Evolutionary conservation across 2,113 vertebrate genomes (phyloP).

Genomic region (Bubo scandiacus): DNA sequence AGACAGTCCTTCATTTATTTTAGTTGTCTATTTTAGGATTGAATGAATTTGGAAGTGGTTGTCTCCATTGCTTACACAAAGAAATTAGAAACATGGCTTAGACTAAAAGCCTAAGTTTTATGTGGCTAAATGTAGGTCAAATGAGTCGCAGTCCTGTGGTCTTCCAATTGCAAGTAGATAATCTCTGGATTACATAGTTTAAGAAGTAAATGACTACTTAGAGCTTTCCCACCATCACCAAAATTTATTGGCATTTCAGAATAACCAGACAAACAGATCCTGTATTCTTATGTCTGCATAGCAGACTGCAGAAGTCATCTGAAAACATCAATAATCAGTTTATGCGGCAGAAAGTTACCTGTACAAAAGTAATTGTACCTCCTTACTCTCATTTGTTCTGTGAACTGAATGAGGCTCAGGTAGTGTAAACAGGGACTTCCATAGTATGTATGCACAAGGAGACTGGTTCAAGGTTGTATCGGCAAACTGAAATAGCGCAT

Average conservation of each 20-base stretch:
- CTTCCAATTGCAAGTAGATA: background rate
- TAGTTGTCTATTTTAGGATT: background rate
- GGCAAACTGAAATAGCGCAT: background rate
- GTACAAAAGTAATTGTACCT: background rate
- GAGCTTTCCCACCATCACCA: background rate
- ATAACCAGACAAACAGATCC: background rate
- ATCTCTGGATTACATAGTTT: background rate
- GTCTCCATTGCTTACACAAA: background rate
- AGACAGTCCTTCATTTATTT: background rate
- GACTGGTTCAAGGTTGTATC: background rate
- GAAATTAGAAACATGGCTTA: background rate
- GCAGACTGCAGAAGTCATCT: background rate
- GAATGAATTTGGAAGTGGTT: background rate
- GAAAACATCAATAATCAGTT: background rate
- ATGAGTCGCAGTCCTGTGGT: background rate
- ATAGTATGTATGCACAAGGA: background rate
- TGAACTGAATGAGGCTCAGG: background rate
- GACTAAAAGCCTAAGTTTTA: background rate
- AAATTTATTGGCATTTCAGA: background rate
- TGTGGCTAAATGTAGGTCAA: background rate
- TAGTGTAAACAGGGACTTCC: background rate
- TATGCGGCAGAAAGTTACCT: background rate
- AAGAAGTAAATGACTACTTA: background rate
- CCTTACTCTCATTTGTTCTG: background rate
- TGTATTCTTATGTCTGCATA: background rate